phyloP scores from a whole-genome alignment of 2,888 invertebrate species.

The Eumerus sabulonum region DNA sequence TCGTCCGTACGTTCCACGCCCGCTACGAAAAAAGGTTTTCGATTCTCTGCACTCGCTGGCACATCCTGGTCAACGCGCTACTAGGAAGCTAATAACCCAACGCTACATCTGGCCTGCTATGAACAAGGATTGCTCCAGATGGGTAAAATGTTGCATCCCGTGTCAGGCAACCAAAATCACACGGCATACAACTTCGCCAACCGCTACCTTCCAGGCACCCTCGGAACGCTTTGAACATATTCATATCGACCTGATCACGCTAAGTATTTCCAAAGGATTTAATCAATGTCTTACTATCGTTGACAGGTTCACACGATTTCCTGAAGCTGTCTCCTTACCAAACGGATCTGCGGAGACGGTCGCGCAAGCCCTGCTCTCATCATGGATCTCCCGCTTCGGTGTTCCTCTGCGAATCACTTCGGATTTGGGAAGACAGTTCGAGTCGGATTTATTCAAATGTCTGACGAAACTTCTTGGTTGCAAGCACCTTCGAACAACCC shows the following conservation, averaged over 20 bases:
- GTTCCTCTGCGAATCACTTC: conserved; percentile 71
- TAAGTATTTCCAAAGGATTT: too few species aligned
- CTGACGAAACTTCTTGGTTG: conserved; percentile 39
- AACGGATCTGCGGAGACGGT: conserved; percentile 48
- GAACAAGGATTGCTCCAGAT: conserved; percentile 1
- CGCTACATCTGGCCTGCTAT: conserved; percentile 14
- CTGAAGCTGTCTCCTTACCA: conserved; percentile 24
- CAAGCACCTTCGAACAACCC: conserved; percentile 30
- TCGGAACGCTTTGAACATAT: conserved; percentile 21
- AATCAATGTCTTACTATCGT: conserved; percentile 19
- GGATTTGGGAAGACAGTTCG: too few species aligned
- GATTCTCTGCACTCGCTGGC: too few species aligned
- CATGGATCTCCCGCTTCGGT: conserved; percentile 78
- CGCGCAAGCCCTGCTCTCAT: conserved; percentile 33
- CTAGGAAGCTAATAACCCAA: conserved; percentile 6
- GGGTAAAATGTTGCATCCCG: conserved; percentile 10
- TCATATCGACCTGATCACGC: conserved; percentile 19
- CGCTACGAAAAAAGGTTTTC: too few species aligned
- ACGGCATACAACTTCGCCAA: conserved; percentile 5
- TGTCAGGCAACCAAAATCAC: conserved; percentile 7
- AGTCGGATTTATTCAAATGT: conserved; percentile 23
- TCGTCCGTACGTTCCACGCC: too few species aligned
- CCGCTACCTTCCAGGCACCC: conserved; percentile 8
- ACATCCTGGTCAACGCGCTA: too few species aligned
- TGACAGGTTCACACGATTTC: conserved; percentile 16